Base-by-base conservation (phyloP, 1,140 invertebrate genomes). In the Alviniconcha marisindica region DNA sequence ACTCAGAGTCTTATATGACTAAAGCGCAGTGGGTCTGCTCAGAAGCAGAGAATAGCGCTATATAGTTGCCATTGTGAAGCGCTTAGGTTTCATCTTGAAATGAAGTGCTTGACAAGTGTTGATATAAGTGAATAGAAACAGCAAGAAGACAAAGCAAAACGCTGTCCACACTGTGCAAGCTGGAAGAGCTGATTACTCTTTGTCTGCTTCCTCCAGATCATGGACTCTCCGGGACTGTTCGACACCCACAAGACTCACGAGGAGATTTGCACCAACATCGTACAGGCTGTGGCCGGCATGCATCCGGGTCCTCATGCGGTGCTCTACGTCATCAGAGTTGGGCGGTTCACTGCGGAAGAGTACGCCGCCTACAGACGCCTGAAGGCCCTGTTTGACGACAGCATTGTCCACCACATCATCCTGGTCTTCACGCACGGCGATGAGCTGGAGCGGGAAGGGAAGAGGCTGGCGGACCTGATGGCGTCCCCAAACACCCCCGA, bases 341-440 rank as follows among this genome's bases (percentile, higher is more conserved):
- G 71, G 2, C 21, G 71, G 15, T 74, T 42, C 71, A 74, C 71
- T 28, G 28, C 36, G 0, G 71, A 74, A 42, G 71, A 74, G 71
- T 74, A 24, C 38, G 40, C 36, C 14, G 71, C 40, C 0, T 74
- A 74, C 71, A 4, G 40, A 10, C 36, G 71, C 15, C 71, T 74
- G 21, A 74, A 74, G 71, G 71, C 71, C 5, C 40, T 74, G 21
- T 74, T 74, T n/a, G 71, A 74, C 24, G 71, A 74, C 71, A 44
- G 14, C 71, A 40, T 74, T 38, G n/a, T 38, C 5, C 38, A 28
- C 15, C 40, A 42, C 40, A n/a, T 74, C 15, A 40, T 74, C 38
- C 36, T 74, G 10, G 28, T 74, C 40, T 74, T 74, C 71, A 74
- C 71, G 18, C 36, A 44, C 38, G 71, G 71, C 3, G 71, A 74